These are phyloP conservation scores for Tapirus indicus DNA, from an alignment of 2,797 vertebrate species.

Conservation along the genomic window DNA sequence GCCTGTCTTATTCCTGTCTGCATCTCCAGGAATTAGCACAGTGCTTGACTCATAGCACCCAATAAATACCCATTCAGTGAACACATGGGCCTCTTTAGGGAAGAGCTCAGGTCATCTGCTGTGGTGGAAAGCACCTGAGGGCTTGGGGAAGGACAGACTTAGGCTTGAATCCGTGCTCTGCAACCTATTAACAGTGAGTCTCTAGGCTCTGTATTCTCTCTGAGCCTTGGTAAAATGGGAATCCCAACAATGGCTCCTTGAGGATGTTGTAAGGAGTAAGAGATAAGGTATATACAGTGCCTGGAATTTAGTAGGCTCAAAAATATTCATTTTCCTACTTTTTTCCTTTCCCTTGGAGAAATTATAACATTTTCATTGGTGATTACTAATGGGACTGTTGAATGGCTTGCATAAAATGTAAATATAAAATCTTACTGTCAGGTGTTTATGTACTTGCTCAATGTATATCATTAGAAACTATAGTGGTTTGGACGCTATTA, in stretches of 20 bases:
- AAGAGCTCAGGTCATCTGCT: background rate
- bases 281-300: background rate
- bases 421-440: conserved; percentile 10
- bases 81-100: background rate
- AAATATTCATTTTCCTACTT: background rate
- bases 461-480: background rate
- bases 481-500: background rate
- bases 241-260: background rate
- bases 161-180: background rate
- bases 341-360: background rate
- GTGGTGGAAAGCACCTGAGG: background rate
- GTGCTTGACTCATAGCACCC: background rate
- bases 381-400: background rate
- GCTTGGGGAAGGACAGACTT: background rate
- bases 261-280: background rate
- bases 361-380: background rate
- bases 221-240: background rate
- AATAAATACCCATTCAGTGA: background rate
- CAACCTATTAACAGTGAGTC: background rate
- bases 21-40: background rate
- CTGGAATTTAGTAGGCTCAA: background rate
- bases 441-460: conserved; percentile 7
- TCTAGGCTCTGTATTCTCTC: background rate
- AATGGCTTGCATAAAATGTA: conserved; percentile 21
- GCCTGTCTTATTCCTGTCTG: background rate